A percentile compares a stretch with the other conserved stretches of the same genome.
These are phyloP conservation scores for Imbricaverruca yamaguchii DNA, from an alignment of 2,888 invertebrate species.

Conservation along the genomic window DNA sequence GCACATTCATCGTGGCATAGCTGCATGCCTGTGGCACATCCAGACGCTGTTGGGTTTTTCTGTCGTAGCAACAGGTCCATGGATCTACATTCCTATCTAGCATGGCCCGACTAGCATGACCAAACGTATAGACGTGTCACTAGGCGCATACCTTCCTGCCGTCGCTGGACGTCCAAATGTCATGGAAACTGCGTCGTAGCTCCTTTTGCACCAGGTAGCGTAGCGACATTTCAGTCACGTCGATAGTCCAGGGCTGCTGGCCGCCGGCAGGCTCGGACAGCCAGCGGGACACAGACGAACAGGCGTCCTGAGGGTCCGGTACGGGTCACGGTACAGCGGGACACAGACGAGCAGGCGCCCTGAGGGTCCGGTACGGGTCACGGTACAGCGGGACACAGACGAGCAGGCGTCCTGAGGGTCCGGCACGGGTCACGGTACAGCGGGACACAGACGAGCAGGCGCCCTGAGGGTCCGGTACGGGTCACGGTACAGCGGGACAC, in stretches of 20 bases:
- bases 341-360: too few relatives aligned
- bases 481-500: conserved; percentile 42
- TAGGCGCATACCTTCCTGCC: neutral
- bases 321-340: too few relatives aligned
- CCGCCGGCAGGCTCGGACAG: conserved; percentile 36
- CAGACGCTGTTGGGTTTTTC: too few relatives aligned
- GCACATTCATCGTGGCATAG: too few relatives aligned
- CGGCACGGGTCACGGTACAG: too few relatives aligned
- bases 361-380: neutral
- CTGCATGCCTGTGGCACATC: too few relatives aligned
- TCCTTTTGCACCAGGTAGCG: conserved; percentile 54
- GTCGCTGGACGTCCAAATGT: conserved; percentile 41
- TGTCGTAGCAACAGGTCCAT: too few relatives aligned
- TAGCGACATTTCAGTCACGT: conserved; percentile 42
- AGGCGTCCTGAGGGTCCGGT: conserved; percentile 39
- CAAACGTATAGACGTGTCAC: too few relatives aligned
- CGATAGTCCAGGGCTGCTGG: conserved; percentile 35
- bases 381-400: conserved; percentile 42
- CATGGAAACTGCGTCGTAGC: conserved; percentile 49
- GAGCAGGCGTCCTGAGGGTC: conserved; percentile 37
- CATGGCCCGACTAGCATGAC: too few relatives aligned
- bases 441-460: too few relatives aligned
- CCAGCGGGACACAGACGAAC: conserved; percentile 42
- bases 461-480: too few relatives aligned
- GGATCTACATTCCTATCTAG: too few relatives aligned